Base-by-base conservation (phyloP, 2,888 invertebrate species). In the Pardosa pseudoannulata region DNA sequence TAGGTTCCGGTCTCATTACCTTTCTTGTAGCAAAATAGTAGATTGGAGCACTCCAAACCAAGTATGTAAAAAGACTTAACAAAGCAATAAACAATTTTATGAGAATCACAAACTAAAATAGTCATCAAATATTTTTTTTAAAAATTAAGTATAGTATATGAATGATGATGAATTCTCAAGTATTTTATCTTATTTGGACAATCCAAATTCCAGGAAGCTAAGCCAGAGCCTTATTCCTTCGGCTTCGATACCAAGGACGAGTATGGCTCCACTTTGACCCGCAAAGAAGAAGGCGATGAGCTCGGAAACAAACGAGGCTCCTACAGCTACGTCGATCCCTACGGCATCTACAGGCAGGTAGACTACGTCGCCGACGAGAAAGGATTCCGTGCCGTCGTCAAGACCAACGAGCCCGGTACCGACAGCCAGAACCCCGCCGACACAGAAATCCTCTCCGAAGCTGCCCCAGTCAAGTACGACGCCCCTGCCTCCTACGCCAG, bases 361-460 rank as follows among this genome's bases (percentile, higher is more conserved):
- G 87, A 88, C 28, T 88, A 88, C 68, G 80, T 88, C 7, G 89
- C 89, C 32, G 89, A 89, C 70, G 79, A 89, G 9, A 36, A 88
- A 36, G 89, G 87, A 13, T 89, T 89, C 80, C 68, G 89, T 27
- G 89, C 89, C 11, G 79, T 79, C 19, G 74, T 89, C 39, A 89
- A 89, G 74, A 89, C 89, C 73, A 89, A 89, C 70, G 89, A 89
- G 50, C 89, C 89, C n/a, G 89, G 89, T n/a, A 89, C 89, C 23
- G 83, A 87, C n/a, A 83, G 73, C 32, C 85, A 85, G 32, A 68
- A 79, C 32, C 29, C 85, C 7, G 85, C 85, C 36, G 78, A 85
- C 23, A 68, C 71, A 23, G 73, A 74, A 62, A 68, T 85, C 36
- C 62, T 73, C 36, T 85, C 85, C 0, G 85, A 85, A 6, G 78